These are phyloP conservation scores for Eulemur macaco DNA, from an alignment of 2,113 vertebrate species.

Conservation along the genomic window DNA sequence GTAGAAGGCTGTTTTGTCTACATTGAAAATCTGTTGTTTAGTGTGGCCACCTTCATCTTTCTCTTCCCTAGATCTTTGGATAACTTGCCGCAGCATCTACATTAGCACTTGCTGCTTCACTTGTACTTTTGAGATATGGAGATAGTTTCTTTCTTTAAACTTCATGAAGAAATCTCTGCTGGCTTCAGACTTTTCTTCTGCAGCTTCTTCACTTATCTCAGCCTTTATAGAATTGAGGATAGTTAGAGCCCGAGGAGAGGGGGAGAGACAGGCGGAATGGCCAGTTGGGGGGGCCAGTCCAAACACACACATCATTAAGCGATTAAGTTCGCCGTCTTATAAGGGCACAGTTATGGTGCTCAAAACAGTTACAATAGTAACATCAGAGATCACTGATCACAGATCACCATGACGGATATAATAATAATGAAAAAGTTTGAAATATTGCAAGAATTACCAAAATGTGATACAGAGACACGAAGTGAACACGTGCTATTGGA, in stretches of 20 bases:
- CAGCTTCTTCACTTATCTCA: neutral
- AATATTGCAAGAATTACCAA: neutral
- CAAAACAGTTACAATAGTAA: neutral
- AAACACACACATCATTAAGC: neutral
- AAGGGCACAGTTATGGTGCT: neutral
- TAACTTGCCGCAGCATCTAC: neutral
- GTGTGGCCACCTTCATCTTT: neutral
- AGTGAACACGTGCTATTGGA: too few species aligned
- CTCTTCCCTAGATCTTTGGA: neutral
- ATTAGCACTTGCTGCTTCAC: neutral
- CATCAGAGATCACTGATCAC: neutral
- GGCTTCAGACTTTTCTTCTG: neutral
- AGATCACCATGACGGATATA: neutral
- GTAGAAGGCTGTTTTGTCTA: neutral
- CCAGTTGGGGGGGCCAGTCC: neutral
- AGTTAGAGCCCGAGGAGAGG: neutral
- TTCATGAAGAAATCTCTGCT: neutral
- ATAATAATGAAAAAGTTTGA: neutral
- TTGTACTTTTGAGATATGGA: neutral
- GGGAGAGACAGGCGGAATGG: neutral
- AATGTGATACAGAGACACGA: too few species aligned
- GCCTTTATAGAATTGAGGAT: neutral
- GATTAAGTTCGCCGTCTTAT: neutral
- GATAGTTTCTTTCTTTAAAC: neutral
- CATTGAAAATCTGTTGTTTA: neutral